Percentiles rank a stretch among this genome's conserved stretches.
phyloP scores from a whole-genome alignment of 2,797 vertebrate genomes.

The Enteromius mattozi region DNA sequence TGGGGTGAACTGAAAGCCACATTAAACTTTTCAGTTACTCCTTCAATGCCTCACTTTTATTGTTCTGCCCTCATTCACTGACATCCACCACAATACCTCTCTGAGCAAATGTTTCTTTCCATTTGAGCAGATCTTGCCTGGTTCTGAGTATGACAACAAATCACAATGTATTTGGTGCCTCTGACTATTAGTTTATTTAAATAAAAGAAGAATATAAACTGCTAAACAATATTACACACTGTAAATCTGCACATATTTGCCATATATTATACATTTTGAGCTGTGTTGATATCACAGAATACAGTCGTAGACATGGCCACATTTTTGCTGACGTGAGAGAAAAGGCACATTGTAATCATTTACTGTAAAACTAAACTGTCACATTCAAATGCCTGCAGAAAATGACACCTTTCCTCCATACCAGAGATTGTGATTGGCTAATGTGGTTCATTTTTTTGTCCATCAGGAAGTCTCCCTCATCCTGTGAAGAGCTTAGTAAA shows the following conservation, averaged over 20 bases:
- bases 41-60: slow-evolving; percentile 77
- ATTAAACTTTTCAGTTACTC: slow-evolving; percentile 82
- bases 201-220: slow-evolving; percentile 37
- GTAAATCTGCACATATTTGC: slow-evolving; percentile 20
- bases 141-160: slow-evolving; percentile 40
- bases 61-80: slow-evolving; percentile 69
- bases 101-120: slow-evolving; percentile 76
- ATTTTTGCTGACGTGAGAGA: slow-evolving; percentile 29
- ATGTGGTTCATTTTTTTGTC: slow-evolving; percentile 26
- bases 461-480: slow-evolving; percentile 41
- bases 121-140: slow-evolving; percentile 62
- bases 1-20: slow-evolving; percentile 75
- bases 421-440: neutral
- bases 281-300: slow-evolving; percentile 16
- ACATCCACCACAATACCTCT: slow-evolving; percentile 72
- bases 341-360: neutral
- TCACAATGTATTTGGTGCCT: slow-evolving; percentile 1
- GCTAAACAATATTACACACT: neutral
- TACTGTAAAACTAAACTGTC: slow-evolving; percentile 14
- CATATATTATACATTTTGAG: neutral
- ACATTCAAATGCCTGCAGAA: neutral
- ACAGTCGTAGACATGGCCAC: neutral
- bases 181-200: slow-evolving; percentile 36
- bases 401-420: neutral
- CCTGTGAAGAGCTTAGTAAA: slow-evolving; percentile 51